These are phyloP conservation scores for Sinodicranocentrus sp. DNA, from an alignment of 2,888 invertebrate genomes.

Conservation along the genomic window DNA sequence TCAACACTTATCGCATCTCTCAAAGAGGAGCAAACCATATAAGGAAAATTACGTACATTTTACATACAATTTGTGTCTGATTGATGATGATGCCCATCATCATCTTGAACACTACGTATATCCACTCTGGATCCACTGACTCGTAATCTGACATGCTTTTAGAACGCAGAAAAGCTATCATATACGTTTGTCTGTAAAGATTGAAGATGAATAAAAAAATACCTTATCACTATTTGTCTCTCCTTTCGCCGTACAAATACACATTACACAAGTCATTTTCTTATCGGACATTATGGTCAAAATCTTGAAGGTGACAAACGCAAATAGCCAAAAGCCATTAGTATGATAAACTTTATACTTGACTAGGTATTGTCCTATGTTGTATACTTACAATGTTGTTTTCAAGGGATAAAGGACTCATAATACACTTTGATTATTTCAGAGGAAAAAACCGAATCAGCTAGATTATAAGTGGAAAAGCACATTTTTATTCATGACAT, in stretches of 20 bases:
- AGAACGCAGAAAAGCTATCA: slow-evolving; percentile 42
- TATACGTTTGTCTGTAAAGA: background rate
- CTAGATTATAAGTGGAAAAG: slow-evolving; percentile 35
- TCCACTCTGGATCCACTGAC: slow-evolving; percentile 34
- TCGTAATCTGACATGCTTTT: slow-evolving; percentile 61
- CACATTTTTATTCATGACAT: slow-evolving; percentile 34
- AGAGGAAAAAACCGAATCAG: too few species aligned
- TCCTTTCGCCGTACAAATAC: slow-evolving; percentile 7
- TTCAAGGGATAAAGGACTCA: too few species aligned
- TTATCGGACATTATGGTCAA: slow-evolving; percentile 63
- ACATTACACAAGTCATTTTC: slow-evolving; percentile 57
- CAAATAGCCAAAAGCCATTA: slow-evolving; percentile 72
- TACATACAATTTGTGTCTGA: slow-evolving; percentile 49
- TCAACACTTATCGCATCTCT: slow-evolving; percentile 9
- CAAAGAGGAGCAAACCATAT: slow-evolving; percentile 48
- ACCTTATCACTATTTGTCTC: slow-evolving; percentile 54
- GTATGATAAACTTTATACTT: slow-evolving; percentile 47
- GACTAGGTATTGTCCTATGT: too few species aligned
- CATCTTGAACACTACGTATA: slow-evolving; percentile 38
- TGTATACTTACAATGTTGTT: too few species aligned
- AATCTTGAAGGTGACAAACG: slow-evolving; percentile 71
- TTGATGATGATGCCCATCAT: slow-evolving; percentile 44
- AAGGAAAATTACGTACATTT: slow-evolving; percentile 48
- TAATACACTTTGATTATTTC: too few species aligned
- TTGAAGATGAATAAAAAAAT: slow-evolving; percentile 28